phyloP scores from a whole-genome alignment of 2,888 invertebrate species.

The Tryphoninae sp. region DNA sequence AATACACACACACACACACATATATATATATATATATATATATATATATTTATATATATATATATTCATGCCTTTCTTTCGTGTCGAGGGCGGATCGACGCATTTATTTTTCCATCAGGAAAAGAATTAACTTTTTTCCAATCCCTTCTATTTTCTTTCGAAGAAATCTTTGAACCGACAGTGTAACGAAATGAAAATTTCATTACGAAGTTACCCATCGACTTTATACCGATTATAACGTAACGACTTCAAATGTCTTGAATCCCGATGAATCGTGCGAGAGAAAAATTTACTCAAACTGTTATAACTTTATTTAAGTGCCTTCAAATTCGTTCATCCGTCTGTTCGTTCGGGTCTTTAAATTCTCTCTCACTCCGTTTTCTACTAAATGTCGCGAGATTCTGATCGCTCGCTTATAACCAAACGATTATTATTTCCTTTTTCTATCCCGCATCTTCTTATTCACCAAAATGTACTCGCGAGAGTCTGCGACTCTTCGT shows the following conservation, averaged over 20 bases:
- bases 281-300: slow-evolving; percentile 24
- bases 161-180: slow-evolving; percentile 36
- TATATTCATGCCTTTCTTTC: slow-evolving; percentile 48
- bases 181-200: slow-evolving; percentile 13
- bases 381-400: slow-evolving; percentile 19
- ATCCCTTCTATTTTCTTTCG: slow-evolving; percentile 23
- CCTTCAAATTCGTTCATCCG: slow-evolving; percentile 47
- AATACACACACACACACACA: background rate
- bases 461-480: slow-evolving; percentile 28
- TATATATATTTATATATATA: slow-evolving; percentile 28
- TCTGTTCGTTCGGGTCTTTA: slow-evolving; percentile 17
- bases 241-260: slow-evolving; percentile 9
- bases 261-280: slow-evolving; percentile 14
- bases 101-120: slow-evolving; percentile 27
- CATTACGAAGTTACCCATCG: slow-evolving; percentile 33
- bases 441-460: background rate
- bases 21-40: slow-evolving; percentile 13
- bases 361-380: background rate
- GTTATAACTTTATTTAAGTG: slow-evolving; percentile 57
- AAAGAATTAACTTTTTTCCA: slow-evolving; percentile 9
- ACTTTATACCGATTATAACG: slow-evolving; percentile 28
- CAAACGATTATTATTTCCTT: slow-evolving; percentile 21
- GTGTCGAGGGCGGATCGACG: slow-evolving; percentile 48
- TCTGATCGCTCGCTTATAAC: background rate
- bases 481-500: slow-evolving; percentile 32